Percentiles rank a stretch among this genome's conserved stretches.
These are phyloP conservation scores for Parnassius mnemosyne DNA, from an alignment of 2,888 invertebrate genomes.

Conservation along the genomic window DNA sequence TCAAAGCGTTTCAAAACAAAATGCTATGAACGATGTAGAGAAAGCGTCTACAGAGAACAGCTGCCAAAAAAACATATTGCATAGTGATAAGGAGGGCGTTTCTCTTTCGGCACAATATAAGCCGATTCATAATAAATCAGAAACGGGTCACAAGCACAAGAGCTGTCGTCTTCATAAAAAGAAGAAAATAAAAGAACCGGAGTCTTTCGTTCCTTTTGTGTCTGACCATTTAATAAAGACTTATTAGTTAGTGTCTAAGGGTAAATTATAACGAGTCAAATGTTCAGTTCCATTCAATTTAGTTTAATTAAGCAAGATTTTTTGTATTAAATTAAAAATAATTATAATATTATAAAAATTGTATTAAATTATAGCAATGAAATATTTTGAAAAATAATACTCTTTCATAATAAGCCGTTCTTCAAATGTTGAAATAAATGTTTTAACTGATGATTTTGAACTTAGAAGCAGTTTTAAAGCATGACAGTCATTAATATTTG, in stretches of 20 bases:
- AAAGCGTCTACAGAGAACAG: slow-evolving; percentile 27
- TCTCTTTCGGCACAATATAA: slow-evolving; percentile 63
- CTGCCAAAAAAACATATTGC: slow-evolving; percentile 52
- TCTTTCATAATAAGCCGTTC: too few species aligned
- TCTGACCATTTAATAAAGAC: slow-evolving; percentile 74
- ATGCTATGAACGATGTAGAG: not conserved
- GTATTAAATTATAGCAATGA: too few species aligned
- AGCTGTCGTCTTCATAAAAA: slow-evolving; percentile 67
- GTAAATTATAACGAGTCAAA: not conserved
- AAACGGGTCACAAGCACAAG: slow-evolving; percentile 61
- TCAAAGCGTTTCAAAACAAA: slow-evolving; percentile 30
- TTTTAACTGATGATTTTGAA: too few species aligned
- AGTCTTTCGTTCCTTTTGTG: slow-evolving; percentile 54
- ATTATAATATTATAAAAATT: too few species aligned
- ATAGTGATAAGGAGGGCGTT: slow-evolving; percentile 55
- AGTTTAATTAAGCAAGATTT: too few species aligned
- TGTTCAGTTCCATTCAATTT: too few species aligned
- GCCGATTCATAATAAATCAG: slow-evolving; percentile 69
- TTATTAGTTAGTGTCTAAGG: slow-evolving; percentile 48
- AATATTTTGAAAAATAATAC: too few species aligned
- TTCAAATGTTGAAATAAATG: too few species aligned
- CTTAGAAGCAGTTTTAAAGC: too few species aligned
- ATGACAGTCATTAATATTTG: too few species aligned
- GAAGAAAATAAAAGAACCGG: slow-evolving; percentile 61
- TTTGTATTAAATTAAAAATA: too few species aligned